These are phyloP conservation scores for Dicerorhinus sumatrensis DNA, from an alignment of 2,113 vertebrate species.

Conservation along the genomic window DNA sequence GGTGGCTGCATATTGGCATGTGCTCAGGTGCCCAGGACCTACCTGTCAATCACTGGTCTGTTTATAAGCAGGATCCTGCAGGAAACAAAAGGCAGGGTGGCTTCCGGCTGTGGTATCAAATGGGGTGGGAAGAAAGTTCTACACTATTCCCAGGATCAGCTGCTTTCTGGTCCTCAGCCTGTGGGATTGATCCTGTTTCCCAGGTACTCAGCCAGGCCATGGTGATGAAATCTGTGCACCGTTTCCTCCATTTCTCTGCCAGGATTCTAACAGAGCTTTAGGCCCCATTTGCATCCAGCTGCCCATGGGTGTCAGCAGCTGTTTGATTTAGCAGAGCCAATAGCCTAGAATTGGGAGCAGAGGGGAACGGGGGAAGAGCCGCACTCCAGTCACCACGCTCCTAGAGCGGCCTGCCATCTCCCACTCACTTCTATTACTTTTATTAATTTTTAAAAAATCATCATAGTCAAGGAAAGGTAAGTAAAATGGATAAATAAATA, in stretches of 20 bases:
- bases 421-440: background rate
- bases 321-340: background rate
- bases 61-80: too few relatives aligned
- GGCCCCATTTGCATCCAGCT: background rate
- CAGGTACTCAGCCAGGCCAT: background rate
- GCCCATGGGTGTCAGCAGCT: background rate
- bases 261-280: background rate
- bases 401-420: background rate
- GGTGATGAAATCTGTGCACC: background rate
- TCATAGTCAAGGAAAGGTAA: slow-evolving; percentile 39
- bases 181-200: background rate
- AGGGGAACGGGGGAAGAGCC: background rate
- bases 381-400: fast-evolving
- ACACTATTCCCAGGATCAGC: background rate
- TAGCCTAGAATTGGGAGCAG: background rate
- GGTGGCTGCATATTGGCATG: background rate
- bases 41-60: background rate
- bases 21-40: background rate
- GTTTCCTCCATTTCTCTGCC: background rate
- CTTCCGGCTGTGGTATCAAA: background rate
- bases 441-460: background rate
- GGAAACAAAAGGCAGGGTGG: background rate
- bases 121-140: background rate
- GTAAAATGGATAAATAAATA: slow-evolving; percentile 53
- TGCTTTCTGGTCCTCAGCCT: background rate